Base-by-base conservation (phyloP, 35 echinoderm and acorn worm species). In the Chiridota heheva region DNA sequence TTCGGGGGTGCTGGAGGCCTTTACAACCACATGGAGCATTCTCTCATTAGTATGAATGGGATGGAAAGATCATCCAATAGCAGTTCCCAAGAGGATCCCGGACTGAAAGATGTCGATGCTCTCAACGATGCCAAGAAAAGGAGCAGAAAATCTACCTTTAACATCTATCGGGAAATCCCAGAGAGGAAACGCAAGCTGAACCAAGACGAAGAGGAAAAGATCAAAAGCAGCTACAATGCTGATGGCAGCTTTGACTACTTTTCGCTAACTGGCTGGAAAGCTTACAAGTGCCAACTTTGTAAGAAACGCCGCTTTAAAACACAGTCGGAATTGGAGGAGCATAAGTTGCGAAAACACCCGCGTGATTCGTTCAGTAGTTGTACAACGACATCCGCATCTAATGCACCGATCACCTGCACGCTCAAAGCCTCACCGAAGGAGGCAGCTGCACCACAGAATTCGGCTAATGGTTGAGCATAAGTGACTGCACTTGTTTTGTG, bases 241-340 rank as follows among this genome's bases (percentile, higher is more conserved):
- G 95, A 98, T 63, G 95, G 95, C 8, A 98, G 95, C 48, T 98
- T 98, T 86, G 95, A 98, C 82, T 98, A 98, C 70, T 98, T 88
- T 60, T 85, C 95, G 2, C 73, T 98, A 57, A 98, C 95, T 7
- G 95, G 95, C n/a, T 98, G 95, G 95, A 98, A 98, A 58, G 95
- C 95, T 0, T 98, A 98, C 74, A 98, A 98, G 74, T 98, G 95
- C 63, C 81, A 88, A 24, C 44, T 98, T 53, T 98, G 95, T 45
- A 98, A 98, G 89, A 98, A 98, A 63, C 35, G 95, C 28, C 80
- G 95, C 17, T 98, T 98, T 70, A 98, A 98, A 59, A 98, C 95
- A 0, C 89, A 88, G 4, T 91, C 95, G 1, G 95, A 98, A 80
- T 72, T 98, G 44, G 89, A 91, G 33, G 95, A 98, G 42, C 95